Evolutionary conservation across 2,888 invertebrate species (phyloP).

Genomic region (Meteorus cinctellus): DNA sequence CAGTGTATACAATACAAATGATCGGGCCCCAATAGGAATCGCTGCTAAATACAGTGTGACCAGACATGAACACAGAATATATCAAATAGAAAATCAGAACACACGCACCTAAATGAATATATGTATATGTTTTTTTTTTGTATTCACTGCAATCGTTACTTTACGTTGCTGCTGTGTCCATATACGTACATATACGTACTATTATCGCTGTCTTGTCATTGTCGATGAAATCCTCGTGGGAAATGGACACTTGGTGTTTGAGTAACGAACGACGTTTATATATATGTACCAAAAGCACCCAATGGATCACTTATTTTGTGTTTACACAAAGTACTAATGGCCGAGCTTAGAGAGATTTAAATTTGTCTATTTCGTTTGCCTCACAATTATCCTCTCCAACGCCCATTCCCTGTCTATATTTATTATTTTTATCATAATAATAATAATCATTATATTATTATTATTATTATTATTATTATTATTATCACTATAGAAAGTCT

Average conservation of each 20-base stretch:
- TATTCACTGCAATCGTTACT: slow-evolving; percentile 5
- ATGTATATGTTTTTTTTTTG: not conserved
- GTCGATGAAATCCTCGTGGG: slow-evolving; percentile 70
- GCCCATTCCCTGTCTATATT: slow-evolving; percentile 31
- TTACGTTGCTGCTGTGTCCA: not conserved
- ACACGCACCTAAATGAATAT: not conserved
- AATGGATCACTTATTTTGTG: slow-evolving; percentile 71
- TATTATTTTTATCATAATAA: not conserved
- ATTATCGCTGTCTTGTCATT: slow-evolving; percentile 49
- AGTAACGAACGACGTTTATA: slow-evolving; percentile 40
- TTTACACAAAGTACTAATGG: slow-evolving; percentile 73
- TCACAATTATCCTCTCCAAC: slow-evolving; percentile 35
- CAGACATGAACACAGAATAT: slow-evolving; percentile 40
- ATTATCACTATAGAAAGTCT: not conserved
- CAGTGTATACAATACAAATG: slow-evolving; percentile 1
- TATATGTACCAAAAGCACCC: slow-evolving; percentile 51
- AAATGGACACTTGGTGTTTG: slow-evolving; percentile 68
- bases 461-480: slow-evolving; percentile 25
- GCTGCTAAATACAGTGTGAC: not conserved
- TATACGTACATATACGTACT: slow-evolving; percentile 29
- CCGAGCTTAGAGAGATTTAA: slow-evolving; percentile 72
- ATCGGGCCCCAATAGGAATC: not conserved
- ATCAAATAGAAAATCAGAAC: slow-evolving; percentile 23
- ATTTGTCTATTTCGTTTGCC: slow-evolving; percentile 65
- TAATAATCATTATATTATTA: not conserved